Evolutionary conservation across 2,113 vertebrate species (phyloP).

Genomic region (Phasianus colchicus): DNA sequence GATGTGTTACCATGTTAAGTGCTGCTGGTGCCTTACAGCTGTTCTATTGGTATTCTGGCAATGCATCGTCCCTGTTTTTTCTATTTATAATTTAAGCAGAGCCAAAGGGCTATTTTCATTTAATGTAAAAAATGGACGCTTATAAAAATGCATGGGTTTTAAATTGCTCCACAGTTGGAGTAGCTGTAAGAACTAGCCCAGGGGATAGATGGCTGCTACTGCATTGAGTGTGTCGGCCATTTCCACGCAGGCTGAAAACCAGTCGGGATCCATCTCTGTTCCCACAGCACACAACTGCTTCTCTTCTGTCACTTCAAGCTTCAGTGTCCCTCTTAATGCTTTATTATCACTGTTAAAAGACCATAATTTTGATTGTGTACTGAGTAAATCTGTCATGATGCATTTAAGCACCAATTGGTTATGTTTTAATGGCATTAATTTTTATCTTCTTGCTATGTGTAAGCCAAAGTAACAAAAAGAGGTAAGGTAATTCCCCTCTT

Average conservation of each 20-base stretch:
- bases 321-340: conserved; percentile 43
- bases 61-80: not conserved
- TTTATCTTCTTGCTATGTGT: conserved; percentile 15
- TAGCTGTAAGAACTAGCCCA: conserved; percentile 43
- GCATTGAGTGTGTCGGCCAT: conserved; percentile 21
- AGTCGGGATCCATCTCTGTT: conserved; percentile 41
- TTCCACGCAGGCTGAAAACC: conserved; percentile 21
- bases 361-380: conserved; percentile 6
- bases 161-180: conserved; percentile 55
- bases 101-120: conserved; percentile 63
- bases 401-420: conserved; percentile 19
- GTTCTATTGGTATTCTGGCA: not conserved
- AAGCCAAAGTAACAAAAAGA: not conserved
- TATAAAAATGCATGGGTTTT: conserved; percentile 70
- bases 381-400: conserved; percentile 57
- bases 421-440: conserved; percentile 56
- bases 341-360: conserved; percentile 54
- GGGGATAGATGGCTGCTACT: conserved; percentile 53
- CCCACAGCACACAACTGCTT: not conserved
- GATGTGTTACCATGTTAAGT: not conserved
- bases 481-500: not conserved
- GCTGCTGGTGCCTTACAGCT: not conserved
- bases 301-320: conserved; percentile 39
- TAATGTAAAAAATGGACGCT: conserved; percentile 56
- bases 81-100: conserved; percentile 58